Evolutionary conservation across 2,113 vertebrate genomes (phyloP).

Genomic region (Riparia riparia): DNA sequence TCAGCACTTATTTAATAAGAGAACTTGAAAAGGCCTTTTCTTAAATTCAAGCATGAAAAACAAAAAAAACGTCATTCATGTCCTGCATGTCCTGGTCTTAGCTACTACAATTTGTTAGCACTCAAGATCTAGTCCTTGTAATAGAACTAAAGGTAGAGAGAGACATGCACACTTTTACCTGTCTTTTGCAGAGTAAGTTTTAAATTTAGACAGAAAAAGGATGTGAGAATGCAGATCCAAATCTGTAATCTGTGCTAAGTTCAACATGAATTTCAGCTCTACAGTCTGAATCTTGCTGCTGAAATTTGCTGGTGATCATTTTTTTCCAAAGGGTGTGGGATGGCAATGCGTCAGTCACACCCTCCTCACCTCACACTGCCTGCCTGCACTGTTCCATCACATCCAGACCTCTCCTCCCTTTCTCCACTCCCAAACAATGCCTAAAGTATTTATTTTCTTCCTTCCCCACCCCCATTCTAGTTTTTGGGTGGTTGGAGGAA

Average conservation of each 20-base stretch:
- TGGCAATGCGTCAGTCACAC: not conserved
- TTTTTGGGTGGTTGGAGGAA: not conserved
- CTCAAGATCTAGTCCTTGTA: not conserved
- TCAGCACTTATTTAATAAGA: not conserved
- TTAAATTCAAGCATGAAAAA: not conserved
- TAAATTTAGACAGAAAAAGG: not conserved
- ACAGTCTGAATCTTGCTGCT: not conserved
- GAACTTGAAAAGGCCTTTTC: not conserved
- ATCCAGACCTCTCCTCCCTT: not conserved
- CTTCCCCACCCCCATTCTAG: fast-evolving
- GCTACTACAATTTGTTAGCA: not conserved
- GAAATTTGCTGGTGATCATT: not conserved
- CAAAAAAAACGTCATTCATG: not conserved
- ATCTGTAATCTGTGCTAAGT: not conserved
- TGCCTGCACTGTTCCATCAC: not conserved
- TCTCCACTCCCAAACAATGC: not conserved
- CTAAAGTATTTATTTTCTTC: not conserved
- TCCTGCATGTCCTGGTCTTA: not conserved
- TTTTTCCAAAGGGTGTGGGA: not conserved
- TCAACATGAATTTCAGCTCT: not conserved
- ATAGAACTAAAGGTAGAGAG: not conserved
- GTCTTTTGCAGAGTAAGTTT: not conserved
- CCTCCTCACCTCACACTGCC: not conserved
- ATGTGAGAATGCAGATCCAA: not conserved
- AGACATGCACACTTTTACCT: not conserved